These are phyloP conservation scores for Bhutanitis thaidina DNA, from an alignment of 2,888 invertebrate species.

Conservation along the genomic window DNA sequence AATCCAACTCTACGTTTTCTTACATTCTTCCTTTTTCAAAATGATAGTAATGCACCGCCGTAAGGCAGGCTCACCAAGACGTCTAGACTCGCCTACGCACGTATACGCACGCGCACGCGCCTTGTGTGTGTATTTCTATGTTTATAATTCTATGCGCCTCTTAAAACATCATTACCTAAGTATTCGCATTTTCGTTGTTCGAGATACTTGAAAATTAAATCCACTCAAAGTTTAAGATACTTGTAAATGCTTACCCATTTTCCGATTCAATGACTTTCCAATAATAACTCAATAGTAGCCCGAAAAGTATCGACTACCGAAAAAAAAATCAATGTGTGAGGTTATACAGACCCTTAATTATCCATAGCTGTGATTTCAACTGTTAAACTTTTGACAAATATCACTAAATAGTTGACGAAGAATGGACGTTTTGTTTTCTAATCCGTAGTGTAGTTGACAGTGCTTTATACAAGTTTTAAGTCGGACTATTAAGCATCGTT, in stretches of 20 bases:
- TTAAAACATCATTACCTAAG: too few relatives aligned
- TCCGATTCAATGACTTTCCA: conserved; percentile 31
- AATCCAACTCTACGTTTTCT: too few relatives aligned
- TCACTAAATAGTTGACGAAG: conserved; percentile 30
- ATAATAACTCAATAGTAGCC: conserved; percentile 19
- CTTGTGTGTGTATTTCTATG: too few relatives aligned
- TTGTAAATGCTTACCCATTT: conserved; percentile 26
- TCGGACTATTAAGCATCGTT: conserved; percentile 9
- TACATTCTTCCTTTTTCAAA: too few relatives aligned
- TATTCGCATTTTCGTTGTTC: too few relatives aligned
- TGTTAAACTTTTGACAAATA: conserved; percentile 37
- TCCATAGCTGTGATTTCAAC: conserved; percentile 37
- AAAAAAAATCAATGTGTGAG: conserved; percentile 30
- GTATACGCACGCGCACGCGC: too few relatives aligned
- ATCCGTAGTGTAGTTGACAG: conserved; percentile 26
- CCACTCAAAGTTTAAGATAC: conserved; percentile 10
- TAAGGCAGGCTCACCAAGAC: too few relatives aligned
- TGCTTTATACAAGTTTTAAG: conserved; percentile 15
- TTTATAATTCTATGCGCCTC: too few relatives aligned
- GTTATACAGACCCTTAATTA: conserved; percentile 35
- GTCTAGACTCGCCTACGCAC: too few relatives aligned
- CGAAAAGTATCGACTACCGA: conserved; percentile 25
- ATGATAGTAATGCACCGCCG: too few relatives aligned
- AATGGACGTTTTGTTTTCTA: conserved; percentile 33
- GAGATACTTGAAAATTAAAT: conserved; percentile 1